phyloP scores from a whole-genome alignment of 2,797 vertebrate species.

The Rhinoraja longicauda region DNA sequence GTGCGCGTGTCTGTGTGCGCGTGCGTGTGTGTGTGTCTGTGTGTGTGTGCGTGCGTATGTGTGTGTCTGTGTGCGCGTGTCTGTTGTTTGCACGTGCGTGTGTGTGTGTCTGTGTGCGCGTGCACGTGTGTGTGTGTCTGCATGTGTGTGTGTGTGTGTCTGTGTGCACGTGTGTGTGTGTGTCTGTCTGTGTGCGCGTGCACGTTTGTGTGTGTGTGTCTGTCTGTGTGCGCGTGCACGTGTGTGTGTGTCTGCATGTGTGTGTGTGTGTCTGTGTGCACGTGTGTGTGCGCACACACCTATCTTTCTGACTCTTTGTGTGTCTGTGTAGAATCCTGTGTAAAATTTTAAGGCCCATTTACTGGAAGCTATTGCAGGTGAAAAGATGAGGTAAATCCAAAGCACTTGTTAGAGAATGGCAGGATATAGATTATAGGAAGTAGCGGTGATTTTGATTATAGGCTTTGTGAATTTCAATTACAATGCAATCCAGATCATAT shows the following conservation, averaged over 20 bases:
- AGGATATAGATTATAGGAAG: not conserved
- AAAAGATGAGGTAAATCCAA: not conserved
- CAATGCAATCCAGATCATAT: not conserved
- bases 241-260: too few relatives aligned
- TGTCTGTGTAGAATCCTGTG: not conserved
- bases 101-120: too few relatives aligned
- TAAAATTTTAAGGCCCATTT: not conserved
- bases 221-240: too few relatives aligned
- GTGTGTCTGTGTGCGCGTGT: not conserved
- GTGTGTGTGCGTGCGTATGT: too few relatives aligned
- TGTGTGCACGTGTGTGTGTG: too few relatives aligned
- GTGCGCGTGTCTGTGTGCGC: not conserved
- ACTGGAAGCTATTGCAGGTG: not conserved
- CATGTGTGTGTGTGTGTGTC: too few relatives aligned
- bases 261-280: too few relatives aligned
- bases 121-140: too few relatives aligned
- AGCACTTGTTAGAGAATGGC: not conserved
- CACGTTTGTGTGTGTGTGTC: not conserved
- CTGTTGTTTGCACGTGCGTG: not conserved
- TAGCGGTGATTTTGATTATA: not conserved
- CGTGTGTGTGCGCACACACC: too few relatives aligned
- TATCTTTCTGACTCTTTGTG: not conserved
- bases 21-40: too few relatives aligned
- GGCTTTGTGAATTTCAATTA: not conserved
- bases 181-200: too few relatives aligned